These are phyloP conservation scores for Bombus huntii DNA, from an alignment of 1,140 invertebrate species.

Conservation along the genomic window DNA sequence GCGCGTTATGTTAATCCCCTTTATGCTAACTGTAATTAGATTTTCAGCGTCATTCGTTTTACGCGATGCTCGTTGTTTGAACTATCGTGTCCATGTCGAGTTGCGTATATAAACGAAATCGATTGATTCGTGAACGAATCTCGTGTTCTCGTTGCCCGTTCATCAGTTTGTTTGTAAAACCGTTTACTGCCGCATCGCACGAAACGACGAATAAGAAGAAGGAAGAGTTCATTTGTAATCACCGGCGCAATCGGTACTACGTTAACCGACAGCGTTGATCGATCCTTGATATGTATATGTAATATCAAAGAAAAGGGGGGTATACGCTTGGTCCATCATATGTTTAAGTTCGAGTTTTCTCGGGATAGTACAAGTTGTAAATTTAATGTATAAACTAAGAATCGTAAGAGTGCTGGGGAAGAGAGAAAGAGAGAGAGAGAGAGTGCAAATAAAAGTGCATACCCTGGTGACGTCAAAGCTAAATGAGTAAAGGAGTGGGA, in stretches of 20 bases:
- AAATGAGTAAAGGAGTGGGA: too few relatives aligned
- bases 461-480: too few relatives aligned
- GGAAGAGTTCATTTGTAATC: not conserved
- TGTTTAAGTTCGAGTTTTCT: too few relatives aligned
- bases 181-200: not conserved
- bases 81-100: not conserved
- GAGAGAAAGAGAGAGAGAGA: too few relatives aligned
- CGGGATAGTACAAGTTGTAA: too few relatives aligned
- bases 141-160: not conserved
- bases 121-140: slow-evolving; percentile 2
- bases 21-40: slow-evolving; percentile 37
- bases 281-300: not conserved
- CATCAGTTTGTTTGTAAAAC: not conserved
- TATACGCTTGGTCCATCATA: too few relatives aligned
- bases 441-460: too few relatives aligned
- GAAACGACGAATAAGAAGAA: not conserved
- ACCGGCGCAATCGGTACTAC: too few relatives aligned
- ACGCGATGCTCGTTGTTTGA: not conserved
- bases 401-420: too few relatives aligned
- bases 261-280: not conserved
- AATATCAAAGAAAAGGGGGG: too few relatives aligned
- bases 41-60: slow-evolving; percentile 32
- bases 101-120: not conserved
- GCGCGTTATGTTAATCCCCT: slow-evolving; percentile 33
- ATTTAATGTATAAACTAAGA: too few relatives aligned